phyloP scores from a whole-genome alignment of 2,797 vertebrate genomes.

The Arctocebus calabarensis region DNA sequence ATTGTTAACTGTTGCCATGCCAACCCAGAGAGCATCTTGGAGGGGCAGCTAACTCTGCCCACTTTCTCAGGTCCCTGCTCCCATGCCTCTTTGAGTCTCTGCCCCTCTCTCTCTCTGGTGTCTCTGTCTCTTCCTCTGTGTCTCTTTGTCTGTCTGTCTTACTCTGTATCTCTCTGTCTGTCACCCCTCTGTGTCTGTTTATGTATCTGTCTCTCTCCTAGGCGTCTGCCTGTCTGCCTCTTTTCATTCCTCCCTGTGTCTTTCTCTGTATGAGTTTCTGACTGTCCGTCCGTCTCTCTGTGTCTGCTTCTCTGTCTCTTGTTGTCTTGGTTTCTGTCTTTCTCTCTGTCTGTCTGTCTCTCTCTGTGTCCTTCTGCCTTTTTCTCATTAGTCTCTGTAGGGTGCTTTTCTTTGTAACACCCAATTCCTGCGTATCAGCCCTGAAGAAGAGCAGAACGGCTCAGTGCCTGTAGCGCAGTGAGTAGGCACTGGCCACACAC shows the following conservation, averaged over 20 bases:
- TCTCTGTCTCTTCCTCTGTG: neutral
- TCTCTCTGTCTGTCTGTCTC: neutral
- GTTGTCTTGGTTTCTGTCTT: too few relatives aligned
- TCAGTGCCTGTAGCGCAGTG: too few relatives aligned
- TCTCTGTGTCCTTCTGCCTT: neutral
- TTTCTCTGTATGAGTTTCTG: too few relatives aligned
- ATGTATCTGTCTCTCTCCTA: neutral
- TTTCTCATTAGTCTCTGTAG: neutral
- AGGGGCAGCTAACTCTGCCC: neutral
- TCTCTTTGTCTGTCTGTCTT: too few relatives aligned
- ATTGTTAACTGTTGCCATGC: constrained; percentile 62
- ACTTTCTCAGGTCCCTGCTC: neutral
- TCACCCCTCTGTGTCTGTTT: neutral
- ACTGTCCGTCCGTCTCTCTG: too few relatives aligned
- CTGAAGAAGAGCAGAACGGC: neutral
- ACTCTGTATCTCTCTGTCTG: neutral
- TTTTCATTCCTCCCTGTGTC: neutral
- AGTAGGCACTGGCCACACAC: too few relatives aligned
- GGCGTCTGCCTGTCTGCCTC: too few relatives aligned
- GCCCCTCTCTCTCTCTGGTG: neutral
- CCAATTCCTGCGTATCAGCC: neutral
- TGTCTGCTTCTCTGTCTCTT: too few relatives aligned
- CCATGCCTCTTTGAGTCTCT: neutral
- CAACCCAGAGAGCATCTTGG: constrained; percentile 56
- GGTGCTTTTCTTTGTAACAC: neutral